phyloP scores from a whole-genome alignment of 2,888 invertebrate species.

The Parnassius orleans region DNA sequence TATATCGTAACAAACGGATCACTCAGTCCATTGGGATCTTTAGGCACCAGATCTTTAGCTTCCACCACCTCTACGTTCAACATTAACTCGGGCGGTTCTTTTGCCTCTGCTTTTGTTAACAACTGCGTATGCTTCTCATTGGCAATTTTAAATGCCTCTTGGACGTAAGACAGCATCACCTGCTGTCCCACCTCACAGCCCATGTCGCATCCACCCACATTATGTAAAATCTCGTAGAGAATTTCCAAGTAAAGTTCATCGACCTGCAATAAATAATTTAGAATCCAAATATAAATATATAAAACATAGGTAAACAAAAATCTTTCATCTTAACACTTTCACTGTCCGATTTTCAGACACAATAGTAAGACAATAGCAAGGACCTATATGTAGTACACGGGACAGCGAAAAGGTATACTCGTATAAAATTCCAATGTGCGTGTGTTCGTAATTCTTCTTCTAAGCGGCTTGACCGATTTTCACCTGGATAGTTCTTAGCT shows the following conservation, averaged over 20 bases:
- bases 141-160: slow-evolving; percentile 88
- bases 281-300: too few species aligned
- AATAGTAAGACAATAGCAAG: too few species aligned
- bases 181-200: slow-evolving; percentile 85
- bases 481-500: too few species aligned
- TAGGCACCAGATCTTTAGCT: slow-evolving; percentile 90
- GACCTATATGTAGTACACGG: too few species aligned
- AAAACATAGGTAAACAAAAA: too few species aligned
- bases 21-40: slow-evolving; percentile 95
- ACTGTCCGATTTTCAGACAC: too few species aligned
- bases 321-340: too few species aligned
- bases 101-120: slow-evolving; percentile 85
- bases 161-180: slow-evolving; percentile 86
- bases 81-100: slow-evolving; percentile 91
- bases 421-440: too few species aligned
- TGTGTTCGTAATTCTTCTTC: too few species aligned
- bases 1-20: slow-evolving; percentile 98
- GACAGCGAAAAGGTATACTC: too few species aligned
- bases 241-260: slow-evolving; percentile 93
- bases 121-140: slow-evolving; percentile 88
- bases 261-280: slow-evolving; percentile 76
- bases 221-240: slow-evolving; percentile 90
- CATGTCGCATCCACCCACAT: slow-evolving; percentile 91
- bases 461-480: too few species aligned
- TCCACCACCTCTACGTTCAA: slow-evolving; percentile 93